phyloP scores from a whole-genome alignment of 37 sponge, comb jelly and placozoan genomes.

The Petrosia ficiformis region DNA sequence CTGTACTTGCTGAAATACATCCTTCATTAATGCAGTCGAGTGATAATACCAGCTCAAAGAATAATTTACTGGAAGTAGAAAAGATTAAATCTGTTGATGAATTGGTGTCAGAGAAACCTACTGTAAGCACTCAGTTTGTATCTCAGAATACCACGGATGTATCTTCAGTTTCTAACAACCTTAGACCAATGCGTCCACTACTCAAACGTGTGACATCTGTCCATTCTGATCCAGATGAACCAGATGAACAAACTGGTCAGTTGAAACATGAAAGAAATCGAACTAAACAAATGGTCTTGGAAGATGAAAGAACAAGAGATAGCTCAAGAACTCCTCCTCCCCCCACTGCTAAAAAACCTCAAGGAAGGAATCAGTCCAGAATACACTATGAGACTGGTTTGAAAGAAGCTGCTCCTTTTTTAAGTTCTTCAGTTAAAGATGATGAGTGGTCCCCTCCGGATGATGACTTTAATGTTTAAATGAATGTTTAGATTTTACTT shows the following conservation, averaged over 20 bases:
- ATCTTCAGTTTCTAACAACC: neutral
- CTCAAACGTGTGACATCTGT: neutral
- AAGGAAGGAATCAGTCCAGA: neutral
- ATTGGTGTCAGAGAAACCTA: too few species aligned
- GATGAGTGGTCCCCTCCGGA: too few species aligned
- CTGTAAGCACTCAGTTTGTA: neutral
- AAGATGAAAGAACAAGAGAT: neutral
- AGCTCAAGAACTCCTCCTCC: too few species aligned
- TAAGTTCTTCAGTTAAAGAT: neutral
- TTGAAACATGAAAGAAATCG: neutral
- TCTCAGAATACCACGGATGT: too few species aligned
- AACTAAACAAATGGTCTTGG: neutral
- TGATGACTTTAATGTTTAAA: too few species aligned
- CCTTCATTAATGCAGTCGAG: neutral
- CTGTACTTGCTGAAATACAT: neutral
- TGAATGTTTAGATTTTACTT: too few species aligned
- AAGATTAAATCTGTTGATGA: too few species aligned
- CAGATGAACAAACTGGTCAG: neutral
- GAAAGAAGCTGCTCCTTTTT: neutral
- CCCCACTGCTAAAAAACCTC: too few species aligned
- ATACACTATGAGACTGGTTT: neutral
- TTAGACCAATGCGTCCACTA: neutral
- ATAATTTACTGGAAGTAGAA: neutral
- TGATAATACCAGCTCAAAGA: too few species aligned
- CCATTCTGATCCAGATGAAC: neutral